Conservation (phyloP, 2,888 invertebrate species). For the Acronicta leporina region DNA sequence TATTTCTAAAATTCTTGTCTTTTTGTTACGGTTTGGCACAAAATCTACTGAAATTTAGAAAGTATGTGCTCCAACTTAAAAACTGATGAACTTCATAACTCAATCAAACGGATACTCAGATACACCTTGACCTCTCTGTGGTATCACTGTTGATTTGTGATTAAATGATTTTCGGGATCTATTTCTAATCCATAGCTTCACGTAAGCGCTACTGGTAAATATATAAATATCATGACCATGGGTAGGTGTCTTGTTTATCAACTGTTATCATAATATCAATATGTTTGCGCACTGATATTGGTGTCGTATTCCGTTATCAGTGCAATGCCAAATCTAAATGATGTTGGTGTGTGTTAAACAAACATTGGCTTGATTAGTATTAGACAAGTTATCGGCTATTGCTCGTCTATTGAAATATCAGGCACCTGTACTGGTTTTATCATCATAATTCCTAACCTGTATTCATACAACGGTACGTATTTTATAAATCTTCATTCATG, state of each 20-base stretch:
- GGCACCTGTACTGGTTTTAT: background rate
- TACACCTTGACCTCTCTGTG: no score
- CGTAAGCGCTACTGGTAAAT: background rate
- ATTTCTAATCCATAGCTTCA: no score
- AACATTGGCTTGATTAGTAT: conserved; percentile 15
- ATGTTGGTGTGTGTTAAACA: conserved; percentile 24
- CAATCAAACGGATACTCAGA: no score
- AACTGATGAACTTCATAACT: no score
- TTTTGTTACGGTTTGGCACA: no score
- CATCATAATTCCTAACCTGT: background rate
- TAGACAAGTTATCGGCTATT: conserved; percentile 7
- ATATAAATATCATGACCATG: background rate
- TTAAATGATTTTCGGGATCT: no score
- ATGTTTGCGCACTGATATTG: conserved; percentile 38
- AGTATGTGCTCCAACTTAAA: no score
- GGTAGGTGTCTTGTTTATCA: conserved; percentile 28
- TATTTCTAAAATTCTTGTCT: no score
- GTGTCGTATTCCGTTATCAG: conserved; percentile 37
- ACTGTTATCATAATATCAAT: conserved; percentile 46
- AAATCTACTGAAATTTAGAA: no score
- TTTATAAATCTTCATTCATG: no score
- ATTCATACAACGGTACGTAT: no score
- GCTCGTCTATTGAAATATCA: background rate
- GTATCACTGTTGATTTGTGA: no score
- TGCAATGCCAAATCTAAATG: conserved; percentile 47